Evolutionary conservation across 2,888 invertebrate species (phyloP), one percentile per base, ranked within the genome.

Genomic region (Catocala fraxini): DNA sequence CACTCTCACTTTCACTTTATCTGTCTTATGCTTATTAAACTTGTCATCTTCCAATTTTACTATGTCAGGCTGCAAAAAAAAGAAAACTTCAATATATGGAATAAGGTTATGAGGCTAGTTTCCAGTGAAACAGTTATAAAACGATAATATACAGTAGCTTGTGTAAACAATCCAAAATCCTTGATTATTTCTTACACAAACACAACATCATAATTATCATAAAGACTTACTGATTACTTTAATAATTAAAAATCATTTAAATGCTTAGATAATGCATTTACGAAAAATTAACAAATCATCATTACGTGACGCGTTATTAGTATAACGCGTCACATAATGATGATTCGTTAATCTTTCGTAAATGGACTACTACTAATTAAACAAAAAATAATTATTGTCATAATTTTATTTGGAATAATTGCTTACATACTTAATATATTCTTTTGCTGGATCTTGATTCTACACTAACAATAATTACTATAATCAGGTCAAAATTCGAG

Each of bases 1-100:
- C 0, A 98, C 93, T 59, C 92, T 86, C 49, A 93, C 80, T 83
- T 92, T 93, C 0, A 94, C 89, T 77, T 91, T 93, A 51, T 93
- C 92, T 75, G 88, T 81, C 77, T 93, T 93, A 67, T 94, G 94
- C 65, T 85, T 91, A 70, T 94, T 94, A 73, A 87, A 94, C 57
- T 87, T 88, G 67, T 92, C 92, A 84, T 94, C 93, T 84, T 94
- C 94, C 57, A 94, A 73, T 72, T 89, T 83, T 41, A 87, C 75
- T 71, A 94, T 89, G 63, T 87, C 89, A 58, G 82, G 70, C 91
- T 93, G 56, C n/a, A 64, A 49, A 43, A 68, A 56, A 51, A 59
- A 25, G 3, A 65, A 68, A 4, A 71, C 51, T 68, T 60, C 55
- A 56, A 59, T 53, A 51, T 6, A 47, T 34, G 45, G 12, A 59